A percentile compares a stretch with the other conserved stretches of the same genome.
Conservation (phyloP, 1,140 invertebrate genomes). For the Heliconius nattereri region DNA sequence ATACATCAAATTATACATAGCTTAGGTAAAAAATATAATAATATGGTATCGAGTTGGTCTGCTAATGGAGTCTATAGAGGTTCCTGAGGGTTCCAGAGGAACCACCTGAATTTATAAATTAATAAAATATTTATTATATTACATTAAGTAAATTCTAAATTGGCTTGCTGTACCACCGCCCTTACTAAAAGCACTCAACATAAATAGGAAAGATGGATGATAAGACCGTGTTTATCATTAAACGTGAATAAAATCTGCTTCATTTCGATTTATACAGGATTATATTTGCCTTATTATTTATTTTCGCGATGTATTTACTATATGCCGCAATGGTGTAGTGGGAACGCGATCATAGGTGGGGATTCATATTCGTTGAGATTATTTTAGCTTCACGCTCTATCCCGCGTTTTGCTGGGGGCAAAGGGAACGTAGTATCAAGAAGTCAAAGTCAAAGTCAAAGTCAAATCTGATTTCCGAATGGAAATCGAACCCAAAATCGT, state of each 20-base stretch:
- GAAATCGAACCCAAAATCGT: too few species aligned
- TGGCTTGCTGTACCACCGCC: not conserved
- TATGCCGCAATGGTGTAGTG: not conserved
- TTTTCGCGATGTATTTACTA: not conserved
- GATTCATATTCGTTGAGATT: not conserved
- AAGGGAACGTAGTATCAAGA: too few species aligned
- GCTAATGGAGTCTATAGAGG: too few species aligned
- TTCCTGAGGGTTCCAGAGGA: too few species aligned
- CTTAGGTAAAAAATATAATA: too few species aligned
- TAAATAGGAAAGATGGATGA: slow-evolving; percentile 5
- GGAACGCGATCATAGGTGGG: not conserved
- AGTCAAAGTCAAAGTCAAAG: too few species aligned
- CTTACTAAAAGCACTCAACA: slow-evolving; percentile 5
- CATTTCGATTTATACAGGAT: slow-evolving; percentile 10
- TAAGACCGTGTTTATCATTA: slow-evolving; percentile 13
- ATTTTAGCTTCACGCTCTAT: not conserved
- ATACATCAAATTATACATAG: too few species aligned
- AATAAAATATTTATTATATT: too few species aligned
- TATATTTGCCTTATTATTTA: slow-evolving; percentile 9
- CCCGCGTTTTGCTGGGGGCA: too few species aligned
- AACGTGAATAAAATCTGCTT: slow-evolving; percentile 3
- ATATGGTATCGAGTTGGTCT: too few species aligned
- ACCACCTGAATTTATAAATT: too few species aligned
- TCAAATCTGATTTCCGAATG: too few species aligned
- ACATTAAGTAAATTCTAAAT: not conserved